These are phyloP conservation scores for Platysternon megacephalum DNA, from an alignment of 2,113 vertebrate genomes.

Conservation along the genomic window DNA sequence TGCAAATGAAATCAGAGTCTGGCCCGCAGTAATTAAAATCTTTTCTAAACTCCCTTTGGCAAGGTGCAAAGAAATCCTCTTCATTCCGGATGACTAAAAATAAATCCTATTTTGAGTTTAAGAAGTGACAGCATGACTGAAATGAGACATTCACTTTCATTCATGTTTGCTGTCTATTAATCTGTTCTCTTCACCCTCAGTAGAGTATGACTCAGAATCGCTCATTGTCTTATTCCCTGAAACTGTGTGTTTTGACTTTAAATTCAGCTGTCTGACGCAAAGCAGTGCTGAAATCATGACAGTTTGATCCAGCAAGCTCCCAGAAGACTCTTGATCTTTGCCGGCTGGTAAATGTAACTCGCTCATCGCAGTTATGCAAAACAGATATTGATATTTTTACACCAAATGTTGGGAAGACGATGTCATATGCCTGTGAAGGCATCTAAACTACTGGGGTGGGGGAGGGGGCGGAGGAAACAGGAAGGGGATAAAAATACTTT, in stretches of 20 bases:
- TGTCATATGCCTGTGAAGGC: slow-evolving; percentile 54
- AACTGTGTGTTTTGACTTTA: slow-evolving; percentile 72
- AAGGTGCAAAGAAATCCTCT: slow-evolving; percentile 29
- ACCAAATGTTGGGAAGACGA: slow-evolving; percentile 62
- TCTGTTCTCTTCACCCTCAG: slow-evolving; percentile 50
- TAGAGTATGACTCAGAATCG: slow-evolving; percentile 75
- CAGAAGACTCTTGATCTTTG: slow-evolving; percentile 62
- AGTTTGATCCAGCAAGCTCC: slow-evolving; percentile 65
- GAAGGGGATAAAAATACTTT: slow-evolving; percentile 43
- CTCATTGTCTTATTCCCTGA: slow-evolving; percentile 60
- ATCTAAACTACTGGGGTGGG: slow-evolving; percentile 27
- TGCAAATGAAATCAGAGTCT: background rate
- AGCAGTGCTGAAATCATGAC: slow-evolving; percentile 65
- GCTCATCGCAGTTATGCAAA: slow-evolving; percentile 35
- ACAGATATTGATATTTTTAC: slow-evolving; percentile 61
- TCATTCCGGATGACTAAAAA: slow-evolving; percentile 40
- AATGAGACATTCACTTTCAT: slow-evolving; percentile 49
- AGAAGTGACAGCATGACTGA: slow-evolving; percentile 19
- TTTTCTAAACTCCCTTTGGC: background rate
- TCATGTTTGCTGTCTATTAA: slow-evolving; percentile 59
- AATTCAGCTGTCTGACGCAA: slow-evolving; percentile 76
- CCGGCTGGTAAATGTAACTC: slow-evolving; percentile 45
- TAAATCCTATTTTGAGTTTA: slow-evolving; percentile 61
- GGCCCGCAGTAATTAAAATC: background rate
- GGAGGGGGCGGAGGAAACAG: slow-evolving; percentile 43